These are phyloP conservation scores for Pseudococcus viburni DNA, from an alignment of 2,888 invertebrate species.

Conservation along the genomic window DNA sequence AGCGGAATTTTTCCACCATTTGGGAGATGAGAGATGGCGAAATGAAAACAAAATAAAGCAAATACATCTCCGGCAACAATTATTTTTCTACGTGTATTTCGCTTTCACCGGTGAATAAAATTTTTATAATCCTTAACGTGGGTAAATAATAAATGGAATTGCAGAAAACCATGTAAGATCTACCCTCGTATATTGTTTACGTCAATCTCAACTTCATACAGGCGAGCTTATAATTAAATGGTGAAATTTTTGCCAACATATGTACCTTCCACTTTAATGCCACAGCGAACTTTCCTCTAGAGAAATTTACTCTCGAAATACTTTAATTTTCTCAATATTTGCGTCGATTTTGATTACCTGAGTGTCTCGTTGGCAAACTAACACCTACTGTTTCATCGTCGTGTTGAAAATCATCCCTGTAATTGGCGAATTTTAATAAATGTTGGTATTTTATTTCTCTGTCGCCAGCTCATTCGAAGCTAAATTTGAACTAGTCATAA, in stretches of 20 bases:
- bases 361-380: background rate
- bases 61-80: background rate
- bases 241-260: background rate
- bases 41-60: conserved; percentile 16
- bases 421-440: background rate
- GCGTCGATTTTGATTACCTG: background rate
- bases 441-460: background rate
- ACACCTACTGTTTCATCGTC: background rate
- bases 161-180: background rate
- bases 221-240: background rate
- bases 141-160: background rate
- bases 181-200: background rate
- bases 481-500: background rate
- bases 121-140: background rate
- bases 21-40: background rate
- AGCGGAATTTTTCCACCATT: background rate
- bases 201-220: background rate
- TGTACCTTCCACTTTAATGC: background rate
- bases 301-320: background rate
- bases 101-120: background rate
- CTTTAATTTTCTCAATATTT: background rate
- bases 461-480: background rate
- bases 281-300: background rate
- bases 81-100: background rate
- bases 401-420: background rate